phyloP scores from a whole-genome alignment of 2,888 invertebrate genomes.

The Trichopoda pennipes region DNA sequence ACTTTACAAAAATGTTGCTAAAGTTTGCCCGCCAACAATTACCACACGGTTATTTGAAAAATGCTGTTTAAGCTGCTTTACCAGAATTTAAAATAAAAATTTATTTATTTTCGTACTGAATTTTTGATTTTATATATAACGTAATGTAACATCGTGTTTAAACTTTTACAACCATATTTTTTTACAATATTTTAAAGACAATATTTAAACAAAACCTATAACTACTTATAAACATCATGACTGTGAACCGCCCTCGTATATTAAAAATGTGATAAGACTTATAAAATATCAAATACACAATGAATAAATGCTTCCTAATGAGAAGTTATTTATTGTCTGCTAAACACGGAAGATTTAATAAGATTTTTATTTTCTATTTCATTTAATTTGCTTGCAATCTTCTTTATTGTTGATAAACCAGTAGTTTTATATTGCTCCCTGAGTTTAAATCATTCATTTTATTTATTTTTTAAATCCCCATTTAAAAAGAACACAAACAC shows the following conservation, averaged over 20 bases:
- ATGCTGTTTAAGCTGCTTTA: too few species aligned
- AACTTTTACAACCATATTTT: too few species aligned
- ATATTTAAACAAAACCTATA: too few species aligned
- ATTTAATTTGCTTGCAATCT: slow-evolving; percentile 40
- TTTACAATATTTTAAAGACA: too few species aligned
- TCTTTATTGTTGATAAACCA: slow-evolving; percentile 23
- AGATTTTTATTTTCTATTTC: slow-evolving; percentile 18
- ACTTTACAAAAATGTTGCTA: too few species aligned
- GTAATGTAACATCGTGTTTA: too few species aligned
- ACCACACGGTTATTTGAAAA: too few species aligned
- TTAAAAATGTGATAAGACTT: not conserved
- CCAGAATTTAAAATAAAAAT: too few species aligned
- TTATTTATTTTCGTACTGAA: too few species aligned
- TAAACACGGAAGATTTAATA: slow-evolving; percentile 13
- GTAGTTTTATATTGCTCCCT: slow-evolving; percentile 47
- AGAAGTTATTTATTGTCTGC: slow-evolving; percentile 36
- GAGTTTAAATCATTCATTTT: slow-evolving; percentile 24
- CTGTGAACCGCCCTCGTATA: slow-evolving; percentile 6
- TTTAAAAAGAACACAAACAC: not conserved
- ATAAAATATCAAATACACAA: slow-evolving; percentile 17
- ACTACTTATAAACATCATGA: too few species aligned
- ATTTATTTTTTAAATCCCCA: slow-evolving; percentile 22
- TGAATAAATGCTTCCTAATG: slow-evolving; percentile 34
- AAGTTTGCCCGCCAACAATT: too few species aligned
- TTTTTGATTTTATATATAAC: too few species aligned